Conservation (phyloP, 2,113 vertebrate species). For the Sylvietta virens region DNA sequence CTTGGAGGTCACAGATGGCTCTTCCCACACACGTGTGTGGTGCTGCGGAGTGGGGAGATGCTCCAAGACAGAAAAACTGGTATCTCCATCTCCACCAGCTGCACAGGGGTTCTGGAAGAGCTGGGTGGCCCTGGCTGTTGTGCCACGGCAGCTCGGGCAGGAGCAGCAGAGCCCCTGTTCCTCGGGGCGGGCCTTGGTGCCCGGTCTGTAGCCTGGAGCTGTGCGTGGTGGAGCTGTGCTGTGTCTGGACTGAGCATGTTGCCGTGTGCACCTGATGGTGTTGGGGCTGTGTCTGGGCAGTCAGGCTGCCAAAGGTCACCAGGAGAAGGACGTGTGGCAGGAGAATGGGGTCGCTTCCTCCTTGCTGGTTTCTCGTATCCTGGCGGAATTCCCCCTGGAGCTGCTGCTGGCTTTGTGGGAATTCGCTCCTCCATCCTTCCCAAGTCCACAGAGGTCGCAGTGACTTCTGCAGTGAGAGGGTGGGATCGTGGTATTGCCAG, state of each 20-base stretch:
- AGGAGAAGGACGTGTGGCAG: not conserved
- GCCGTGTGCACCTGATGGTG: not conserved
- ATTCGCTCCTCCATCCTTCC: not conserved
- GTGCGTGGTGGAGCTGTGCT: not conserved
- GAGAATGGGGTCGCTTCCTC: rapidly evolving
- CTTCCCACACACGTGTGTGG: rapidly evolving
- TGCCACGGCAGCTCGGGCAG: not conserved
- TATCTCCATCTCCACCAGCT: not conserved
- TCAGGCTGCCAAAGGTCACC: not conserved
- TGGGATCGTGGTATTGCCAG: not conserved
- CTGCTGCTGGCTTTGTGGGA: rapidly evolving
- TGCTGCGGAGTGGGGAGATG: not conserved
- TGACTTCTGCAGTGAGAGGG: not conserved
- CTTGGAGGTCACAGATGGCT: rapidly evolving
- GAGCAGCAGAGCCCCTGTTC: not conserved
- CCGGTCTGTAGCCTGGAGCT: not conserved
- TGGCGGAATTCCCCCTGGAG: not conserved
- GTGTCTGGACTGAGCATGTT: rapidly evolving
- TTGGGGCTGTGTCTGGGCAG: not conserved
- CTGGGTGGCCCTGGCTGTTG: not conserved
- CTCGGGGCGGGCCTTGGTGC: not conserved
- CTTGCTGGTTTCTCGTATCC: not conserved
- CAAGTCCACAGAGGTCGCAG: not conserved
- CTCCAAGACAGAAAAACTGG: not conserved
- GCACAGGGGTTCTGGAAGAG: not conserved